Evolutionary conservation across 2,113 vertebrate species (phyloP).

Genomic region (Gnathonemus longibarbis): DNA sequence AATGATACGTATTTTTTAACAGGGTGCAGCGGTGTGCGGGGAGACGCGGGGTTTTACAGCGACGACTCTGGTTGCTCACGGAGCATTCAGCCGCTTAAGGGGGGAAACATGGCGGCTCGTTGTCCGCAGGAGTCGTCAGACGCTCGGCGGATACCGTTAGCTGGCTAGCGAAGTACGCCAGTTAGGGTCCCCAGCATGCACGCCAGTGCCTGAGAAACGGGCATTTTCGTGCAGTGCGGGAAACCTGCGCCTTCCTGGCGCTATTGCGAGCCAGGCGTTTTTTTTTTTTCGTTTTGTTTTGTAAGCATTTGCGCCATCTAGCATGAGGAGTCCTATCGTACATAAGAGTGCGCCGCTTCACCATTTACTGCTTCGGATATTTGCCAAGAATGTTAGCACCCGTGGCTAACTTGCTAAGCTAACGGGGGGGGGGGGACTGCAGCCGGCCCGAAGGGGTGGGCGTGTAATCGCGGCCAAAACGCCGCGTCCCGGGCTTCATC

Average conservation of each 20-base stretch:
- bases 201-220: neutral
- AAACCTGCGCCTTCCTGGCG: neutral
- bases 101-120: slow-evolving; percentile 1
- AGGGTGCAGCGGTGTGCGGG: neutral
- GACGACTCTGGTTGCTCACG: neutral
- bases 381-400: neutral
- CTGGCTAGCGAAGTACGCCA: neutral
- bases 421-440: neutral
- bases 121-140: neutral
- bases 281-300: neutral
- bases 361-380: neutral
- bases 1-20: neutral
- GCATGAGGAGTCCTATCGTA: neutral
- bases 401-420: neutral
- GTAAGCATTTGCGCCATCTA: neutral
- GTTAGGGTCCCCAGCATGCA: neutral
- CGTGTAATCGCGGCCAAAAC: neutral
- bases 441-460: neutral
- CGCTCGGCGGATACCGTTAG: neutral
- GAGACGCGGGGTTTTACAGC: neutral
- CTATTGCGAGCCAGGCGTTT: neutral
- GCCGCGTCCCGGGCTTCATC: neutral
- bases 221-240: neutral
- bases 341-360: neutral
- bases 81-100: neutral